Base-by-base conservation (phyloP, 2,113 vertebrate species). In the Cynoglossus semilaevis region DNA sequence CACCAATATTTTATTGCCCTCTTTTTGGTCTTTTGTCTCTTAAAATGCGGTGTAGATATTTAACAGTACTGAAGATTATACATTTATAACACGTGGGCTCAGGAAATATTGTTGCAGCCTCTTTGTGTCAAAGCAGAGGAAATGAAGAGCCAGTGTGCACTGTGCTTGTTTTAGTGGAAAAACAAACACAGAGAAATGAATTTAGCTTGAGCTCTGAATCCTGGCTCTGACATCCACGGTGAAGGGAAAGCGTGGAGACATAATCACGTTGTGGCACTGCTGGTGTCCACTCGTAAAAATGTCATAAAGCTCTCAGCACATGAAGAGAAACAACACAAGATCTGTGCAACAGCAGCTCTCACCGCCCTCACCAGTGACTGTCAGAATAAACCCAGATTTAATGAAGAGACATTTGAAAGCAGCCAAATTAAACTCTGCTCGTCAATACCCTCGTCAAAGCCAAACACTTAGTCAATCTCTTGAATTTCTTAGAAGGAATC, bases 141-240 rank as follows among this genome's bases (percentile, higher is more conserved):
- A 49, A 61, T 36, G 58, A 41, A 11, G 43, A 61, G 66, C 29
- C 40, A 34, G 58, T 34, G 52, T 14, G 9, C 8, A 0, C 68
- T 2, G 15, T 69, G 77, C 80, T 80, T 78, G 68, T 53, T 58
- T 47, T 5, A 38, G 61, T 65, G 78, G 83, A 81, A 86, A 74
- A 83, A 81, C 82, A 86, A 85, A 88, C 74, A 83, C n/a, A 55
- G 65, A 63, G 60, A 56, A 46, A 36, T 66, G 62, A 62, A 72
- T 75, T 74, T 52, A 71, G 77, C 29, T 52, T 15, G 19, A 65
- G 56, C 48, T n/a, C n/a, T 63, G 53, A 80, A 75, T 65, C 61
- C 64, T 74, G 69, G 64, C 65, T 34, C 49, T 63, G 71, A 74
- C 62, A 70, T 68, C 64, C 58, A 53, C 70, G 67, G 67, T 43